Evolutionary conservation across 2,113 vertebrate genomes (phyloP), one percentile per base, ranked within the genome.

Genomic region (Macroglossus sobrinus): DNA sequence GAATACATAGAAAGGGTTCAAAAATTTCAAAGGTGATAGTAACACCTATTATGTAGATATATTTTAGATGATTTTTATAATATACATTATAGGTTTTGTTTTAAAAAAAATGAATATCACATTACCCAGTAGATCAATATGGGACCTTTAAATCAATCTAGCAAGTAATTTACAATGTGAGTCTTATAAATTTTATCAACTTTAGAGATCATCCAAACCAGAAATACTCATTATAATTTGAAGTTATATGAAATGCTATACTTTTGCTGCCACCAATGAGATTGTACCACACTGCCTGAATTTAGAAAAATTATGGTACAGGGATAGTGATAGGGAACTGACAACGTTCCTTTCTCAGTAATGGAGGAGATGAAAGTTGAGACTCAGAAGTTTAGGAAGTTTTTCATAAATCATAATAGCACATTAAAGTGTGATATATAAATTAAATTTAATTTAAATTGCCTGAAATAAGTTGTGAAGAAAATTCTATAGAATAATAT

Each of bases 31-130:
- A 81, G 96, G 93, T 96, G 81, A 95, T 8, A 28, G 95, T 96
- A 68, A 50, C 90, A 84, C 35, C 33, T 98, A 96, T 96, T 89
- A 98, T 95, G 87, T 91, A 93, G 91, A 96, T 97, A 97, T 95
- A 95, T 81, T 98, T 94, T 96, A 97, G 78, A 92, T 57, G 96
- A 96, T 97, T 98, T 98, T 97, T 55, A 74, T 96, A 97, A 95
- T 72, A 95, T 47, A 45, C 30, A 97, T 79, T 91, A 94, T 7
- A 78, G 68, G 78, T 40, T 61, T 97, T 96, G 93, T 94, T 93
- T 50, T 50, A 14, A 82, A 97, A 96, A 96, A 87, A 94, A 95
- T 79, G 72, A 38, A 88, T 50, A 90, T 88, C 4, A 94, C 94
- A 75, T 91, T 98, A 96, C 69, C 89, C 93, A 96, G 43, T 69